phyloP scores from a whole-genome alignment of 2,888 invertebrate genomes.

The Dermolepida albohirtum region DNA sequence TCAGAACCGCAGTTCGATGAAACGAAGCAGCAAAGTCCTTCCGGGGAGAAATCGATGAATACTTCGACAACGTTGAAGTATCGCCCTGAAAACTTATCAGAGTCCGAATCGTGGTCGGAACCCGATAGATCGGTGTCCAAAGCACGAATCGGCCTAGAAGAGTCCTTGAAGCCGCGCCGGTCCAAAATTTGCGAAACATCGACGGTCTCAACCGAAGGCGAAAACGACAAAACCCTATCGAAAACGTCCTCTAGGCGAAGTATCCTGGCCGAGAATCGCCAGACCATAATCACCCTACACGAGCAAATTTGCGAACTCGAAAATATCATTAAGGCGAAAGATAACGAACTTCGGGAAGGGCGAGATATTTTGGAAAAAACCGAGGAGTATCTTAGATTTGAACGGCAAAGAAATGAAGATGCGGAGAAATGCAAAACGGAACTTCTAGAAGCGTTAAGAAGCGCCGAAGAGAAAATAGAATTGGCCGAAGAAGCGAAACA shows the following conservation, averaged over 20 bases:
- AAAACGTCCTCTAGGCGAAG: conserved; percentile 48
- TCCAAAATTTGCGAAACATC: conserved; percentile 43
- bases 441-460: conserved; percentile 37
- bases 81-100: conserved; percentile 66
- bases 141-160: conserved; percentile 79
- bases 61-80: conserved; percentile 55
- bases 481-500: conserved; percentile 58
- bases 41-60: conserved; percentile 46
- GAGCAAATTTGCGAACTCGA: conserved; percentile 66
- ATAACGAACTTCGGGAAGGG: conserved; percentile 60
- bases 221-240: conserved; percentile 44
- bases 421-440: conserved; percentile 48
- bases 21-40: conserved; percentile 35
- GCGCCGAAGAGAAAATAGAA: conserved; percentile 51
- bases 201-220: conserved; percentile 59
- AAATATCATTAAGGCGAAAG: conserved; percentile 62
- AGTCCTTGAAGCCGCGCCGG: conserved; percentile 48
- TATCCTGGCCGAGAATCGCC: conserved; percentile 52
- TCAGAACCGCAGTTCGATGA: conserved; percentile 37
- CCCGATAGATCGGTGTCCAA: conserved; percentile 85
- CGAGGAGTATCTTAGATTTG: conserved; percentile 7
- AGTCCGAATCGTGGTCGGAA: conserved; percentile 90
- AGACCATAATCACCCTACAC: conserved; percentile 57
- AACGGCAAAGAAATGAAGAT: conserved; percentile 42
- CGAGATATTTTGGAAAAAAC: conserved; percentile 32